Evolutionary conservation across 1,140 invertebrate species (phyloP).

Genomic region (Drosophila elegans): DNA sequence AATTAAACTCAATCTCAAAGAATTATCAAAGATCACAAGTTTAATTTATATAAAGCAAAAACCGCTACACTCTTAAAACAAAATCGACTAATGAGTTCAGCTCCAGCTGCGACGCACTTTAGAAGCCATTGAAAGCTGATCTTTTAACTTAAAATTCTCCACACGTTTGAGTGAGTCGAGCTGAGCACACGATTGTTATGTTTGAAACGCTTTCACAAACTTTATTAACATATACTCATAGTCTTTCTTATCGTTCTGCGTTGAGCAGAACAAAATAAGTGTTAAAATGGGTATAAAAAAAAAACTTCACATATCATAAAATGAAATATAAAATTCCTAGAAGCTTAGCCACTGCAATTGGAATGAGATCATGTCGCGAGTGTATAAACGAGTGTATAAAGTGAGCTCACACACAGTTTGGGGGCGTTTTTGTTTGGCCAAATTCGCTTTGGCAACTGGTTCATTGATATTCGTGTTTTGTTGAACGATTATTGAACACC

Average conservation of each 20-base stretch:
- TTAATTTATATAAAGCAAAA: conserved; percentile 1
- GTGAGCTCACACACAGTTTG: conserved; percentile 32
- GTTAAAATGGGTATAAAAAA: conserved; percentile 21
- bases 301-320: conserved; percentile 27
- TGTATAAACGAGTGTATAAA: conserved; percentile 10
- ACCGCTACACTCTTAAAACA: conserved; percentile 15
- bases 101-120: conserved; percentile 29
- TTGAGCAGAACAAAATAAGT: conserved; percentile 35
- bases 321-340: conserved; percentile 23
- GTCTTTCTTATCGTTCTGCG: conserved; percentile 18
- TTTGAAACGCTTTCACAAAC: conserved; percentile 55
- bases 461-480: conserved; percentile 53
- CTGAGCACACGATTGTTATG: conserved; percentile 43
- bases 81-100: conserved; percentile 13
- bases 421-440: conserved; percentile 42
- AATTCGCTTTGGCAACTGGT: conserved; percentile 39
- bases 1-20: not conserved
- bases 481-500: conserved; percentile 47
- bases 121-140: conserved; percentile 24
- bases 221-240: conserved; percentile 41
- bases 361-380: conserved; percentile 43
- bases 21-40: conserved; percentile 10
- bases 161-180: conserved; percentile 9
- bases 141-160: conserved; percentile 19
- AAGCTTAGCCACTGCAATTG: conserved; percentile 29